Conservation (phyloP, 2,888 invertebrate species). For the Xestia ashworthii region DNA sequence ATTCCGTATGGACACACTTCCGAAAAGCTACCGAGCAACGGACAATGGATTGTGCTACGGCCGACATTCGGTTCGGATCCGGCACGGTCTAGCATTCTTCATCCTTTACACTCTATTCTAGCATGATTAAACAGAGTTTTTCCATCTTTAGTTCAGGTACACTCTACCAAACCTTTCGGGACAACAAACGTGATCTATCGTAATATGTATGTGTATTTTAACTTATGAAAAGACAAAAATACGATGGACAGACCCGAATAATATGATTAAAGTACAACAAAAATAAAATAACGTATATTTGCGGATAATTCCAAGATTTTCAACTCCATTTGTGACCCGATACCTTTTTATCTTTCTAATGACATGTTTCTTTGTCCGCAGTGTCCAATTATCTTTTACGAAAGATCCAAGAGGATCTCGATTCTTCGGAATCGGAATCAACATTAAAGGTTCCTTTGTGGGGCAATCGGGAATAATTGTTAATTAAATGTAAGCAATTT, state of each 20-base stretch:
- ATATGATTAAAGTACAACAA: neutral
- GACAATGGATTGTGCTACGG: too few relatives aligned
- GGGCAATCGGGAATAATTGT: constrained; percentile 44
- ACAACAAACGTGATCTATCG: neutral
- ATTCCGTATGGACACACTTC: too few relatives aligned
- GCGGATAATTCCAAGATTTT: constrained; percentile 37
- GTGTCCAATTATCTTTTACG: constrained; percentile 64
- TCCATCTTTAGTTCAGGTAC: neutral
- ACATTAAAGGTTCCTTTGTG: constrained; percentile 51
- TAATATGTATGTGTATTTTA: neutral
- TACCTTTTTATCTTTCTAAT: constrained; percentile 67
- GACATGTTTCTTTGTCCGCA: constrained; percentile 65
- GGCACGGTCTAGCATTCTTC: too few relatives aligned
- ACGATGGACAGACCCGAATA: neutral
- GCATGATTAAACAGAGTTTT: neutral
- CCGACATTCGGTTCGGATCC: too few relatives aligned
- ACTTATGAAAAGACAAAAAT: neutral
- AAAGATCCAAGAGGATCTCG: constrained; percentile 40
- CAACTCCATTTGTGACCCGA: constrained; percentile 62
- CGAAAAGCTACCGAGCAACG: too few relatives aligned
- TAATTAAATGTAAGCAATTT: constrained; percentile 54
- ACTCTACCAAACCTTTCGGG: neutral
- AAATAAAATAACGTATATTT: constrained; percentile 3
- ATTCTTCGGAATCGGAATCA: constrained; percentile 37
- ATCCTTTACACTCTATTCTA: too few relatives aligned